Conservation (phyloP, 2,113 vertebrate species). For the Papio anubis region DNA sequence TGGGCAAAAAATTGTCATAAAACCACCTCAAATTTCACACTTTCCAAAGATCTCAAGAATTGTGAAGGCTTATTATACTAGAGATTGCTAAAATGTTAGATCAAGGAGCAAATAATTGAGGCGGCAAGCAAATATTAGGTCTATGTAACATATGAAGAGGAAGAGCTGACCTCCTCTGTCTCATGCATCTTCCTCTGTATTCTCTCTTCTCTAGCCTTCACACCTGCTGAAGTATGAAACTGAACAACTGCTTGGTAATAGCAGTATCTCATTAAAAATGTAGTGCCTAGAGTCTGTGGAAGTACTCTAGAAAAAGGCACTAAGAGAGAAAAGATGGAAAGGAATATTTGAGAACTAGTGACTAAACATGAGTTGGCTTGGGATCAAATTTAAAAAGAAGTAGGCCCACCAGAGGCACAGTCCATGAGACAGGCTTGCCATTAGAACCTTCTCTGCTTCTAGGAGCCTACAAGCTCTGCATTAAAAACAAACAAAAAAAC, state of each 20-base stretch:
- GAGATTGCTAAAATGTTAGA: neutral
- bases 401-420: neutral
- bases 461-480: neutral
- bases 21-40: neutral
- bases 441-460: neutral
- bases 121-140: neutral
- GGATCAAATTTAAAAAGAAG: neutral
- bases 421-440: neutral
- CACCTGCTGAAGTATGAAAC: neutral
- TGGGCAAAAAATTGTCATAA: neutral
- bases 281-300: neutral
- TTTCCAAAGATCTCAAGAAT: conserved; percentile 18
- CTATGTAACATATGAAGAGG: neutral
- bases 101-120: neutral
- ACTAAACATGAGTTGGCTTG: neutral
- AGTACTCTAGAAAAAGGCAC: neutral
- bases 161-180: neutral
- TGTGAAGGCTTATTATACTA: neutral
- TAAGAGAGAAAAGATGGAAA: neutral
- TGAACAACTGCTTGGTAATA: neutral
- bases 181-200: neutral
- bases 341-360: neutral
- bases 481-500: neutral
- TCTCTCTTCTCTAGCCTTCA: neutral
- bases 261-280: neutral